Percentiles rank a stretch among this genome's conserved stretches.
Evolutionary conservation across 2,797 vertebrate genomes (phyloP).

Genomic region (Pangasius mekongensis): DNA sequence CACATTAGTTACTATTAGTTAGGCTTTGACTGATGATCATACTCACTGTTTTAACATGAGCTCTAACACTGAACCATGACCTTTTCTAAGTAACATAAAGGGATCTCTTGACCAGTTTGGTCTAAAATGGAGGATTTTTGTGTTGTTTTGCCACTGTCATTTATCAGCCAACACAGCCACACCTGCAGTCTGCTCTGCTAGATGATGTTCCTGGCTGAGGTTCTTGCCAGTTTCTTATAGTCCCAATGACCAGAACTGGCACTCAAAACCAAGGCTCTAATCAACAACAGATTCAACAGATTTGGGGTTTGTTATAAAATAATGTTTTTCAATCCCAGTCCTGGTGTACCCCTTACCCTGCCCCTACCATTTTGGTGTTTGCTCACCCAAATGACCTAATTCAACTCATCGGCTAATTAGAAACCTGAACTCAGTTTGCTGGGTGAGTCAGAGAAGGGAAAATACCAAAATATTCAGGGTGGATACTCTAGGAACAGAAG

Average conservation of each 20-base stretch:
- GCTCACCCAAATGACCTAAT: not conserved
- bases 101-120: not conserved
- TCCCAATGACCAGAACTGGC: slow-evolving; percentile 21
- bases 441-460: not conserved
- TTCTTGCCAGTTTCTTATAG: not conserved
- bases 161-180: slow-evolving; percentile 25
- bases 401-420: not conserved
- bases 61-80: not conserved
- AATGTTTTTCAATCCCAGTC: not conserved
- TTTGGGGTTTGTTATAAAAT: not conserved
- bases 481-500: not conserved
- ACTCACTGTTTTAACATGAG: slow-evolving; percentile 9
- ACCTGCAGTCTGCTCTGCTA: slow-evolving; percentile 28
- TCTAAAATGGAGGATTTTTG: slow-evolving; percentile 17
- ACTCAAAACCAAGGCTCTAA: slow-evolving; percentile 20
- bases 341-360: not conserved
- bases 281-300: not conserved
- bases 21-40: slow-evolving; percentile 17
- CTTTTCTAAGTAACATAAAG: not conserved
- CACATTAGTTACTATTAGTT: not conserved
- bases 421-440: not conserved
- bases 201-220: slow-evolving; percentile 16
- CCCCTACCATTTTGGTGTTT: not conserved
- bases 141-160: slow-evolving; percentile 9
- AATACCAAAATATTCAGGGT: not conserved